These are phyloP conservation scores for Gymnosoma rotundatum DNA, from an alignment of 2,888 invertebrate genomes.

Conservation along the genomic window DNA sequence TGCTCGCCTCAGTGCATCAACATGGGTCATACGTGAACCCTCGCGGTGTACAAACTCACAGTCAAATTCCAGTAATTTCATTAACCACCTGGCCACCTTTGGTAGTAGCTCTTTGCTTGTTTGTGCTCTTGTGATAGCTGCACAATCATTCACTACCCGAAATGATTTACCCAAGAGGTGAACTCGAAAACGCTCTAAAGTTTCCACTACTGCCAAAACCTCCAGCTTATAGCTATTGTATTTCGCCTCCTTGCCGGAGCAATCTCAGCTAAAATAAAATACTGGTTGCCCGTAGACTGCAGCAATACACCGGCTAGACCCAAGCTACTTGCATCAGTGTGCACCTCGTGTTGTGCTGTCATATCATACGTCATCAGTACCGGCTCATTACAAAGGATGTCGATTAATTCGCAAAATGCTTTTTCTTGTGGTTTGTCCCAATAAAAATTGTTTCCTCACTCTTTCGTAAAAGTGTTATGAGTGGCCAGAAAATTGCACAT, in stretches of 20 bases:
- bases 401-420: conserved; percentile 43
- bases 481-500: conserved; percentile 36
- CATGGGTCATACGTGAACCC: not conserved
- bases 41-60: not conserved
- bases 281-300: conserved; percentile 53
- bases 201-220: conserved; percentile 65
- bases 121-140: conserved; percentile 11
- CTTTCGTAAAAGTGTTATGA: conserved; percentile 1
- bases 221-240: conserved; percentile 67
- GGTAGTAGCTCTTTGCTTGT: conserved; percentile 7
- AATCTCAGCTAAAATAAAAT: conserved; percentile 66
- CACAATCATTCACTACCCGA: conserved; percentile 1
- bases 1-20: conserved; percentile 51
- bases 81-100: not conserved
- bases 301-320: no score
- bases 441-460: no score
- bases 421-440: conserved; percentile 27
- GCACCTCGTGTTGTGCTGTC: no score
- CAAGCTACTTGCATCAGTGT: no score
- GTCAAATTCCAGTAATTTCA: not conserved
- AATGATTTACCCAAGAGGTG: conserved; percentile 57
- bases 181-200: conserved; percentile 67
- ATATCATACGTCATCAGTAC: no score
- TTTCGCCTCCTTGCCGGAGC: conserved; percentile 49
- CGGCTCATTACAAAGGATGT: conserved; percentile 27